Conservation (phyloP, 1,140 invertebrate species). For the Orius insidiosus region DNA sequence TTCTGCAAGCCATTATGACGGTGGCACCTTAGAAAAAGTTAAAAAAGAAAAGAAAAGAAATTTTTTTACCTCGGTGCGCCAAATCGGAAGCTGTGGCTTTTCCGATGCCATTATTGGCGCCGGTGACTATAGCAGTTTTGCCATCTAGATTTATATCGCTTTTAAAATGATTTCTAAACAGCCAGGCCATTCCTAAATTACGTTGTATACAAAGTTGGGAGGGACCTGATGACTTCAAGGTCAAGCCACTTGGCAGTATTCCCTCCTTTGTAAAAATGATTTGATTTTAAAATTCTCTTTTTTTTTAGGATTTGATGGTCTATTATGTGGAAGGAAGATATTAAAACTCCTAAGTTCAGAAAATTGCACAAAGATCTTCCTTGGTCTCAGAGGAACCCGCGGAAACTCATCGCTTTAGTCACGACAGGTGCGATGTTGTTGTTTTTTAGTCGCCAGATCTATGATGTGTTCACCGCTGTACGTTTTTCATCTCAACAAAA, state of each 20-base stretch:
- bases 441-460: constrained; percentile 51
- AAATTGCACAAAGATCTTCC: constrained; percentile 13
- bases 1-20: constrained; percentile 29
- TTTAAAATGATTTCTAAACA: constrained; percentile 36
- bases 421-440: constrained; percentile 29
- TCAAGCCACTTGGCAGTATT: too few species aligned
- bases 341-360: neutral
- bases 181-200: constrained; percentile 16
- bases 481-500: constrained; percentile 17
- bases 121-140: constrained; percentile 66
- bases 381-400: constrained; percentile 30
- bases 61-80: constrained; percentile 42
- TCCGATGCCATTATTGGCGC: constrained; percentile 79
- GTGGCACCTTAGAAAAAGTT: constrained; percentile 24
- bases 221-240: too few species aligned
- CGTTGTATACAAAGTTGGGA: too few species aligned
- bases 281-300: too few species aligned
- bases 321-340: constrained; percentile 9
- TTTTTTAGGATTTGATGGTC: too few species aligned
- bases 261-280: too few species aligned
- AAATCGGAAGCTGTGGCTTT: constrained; percentile 66
- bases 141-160: constrained; percentile 42
- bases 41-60: too few species aligned
- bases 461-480: constrained; percentile 32
- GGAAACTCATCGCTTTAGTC: constrained; percentile 29